Percentiles rank a stretch among this genome's conserved stretches.
Conservation (phyloP, 2,888 invertebrate genomes). For the Clepsis dumicolana region DNA sequence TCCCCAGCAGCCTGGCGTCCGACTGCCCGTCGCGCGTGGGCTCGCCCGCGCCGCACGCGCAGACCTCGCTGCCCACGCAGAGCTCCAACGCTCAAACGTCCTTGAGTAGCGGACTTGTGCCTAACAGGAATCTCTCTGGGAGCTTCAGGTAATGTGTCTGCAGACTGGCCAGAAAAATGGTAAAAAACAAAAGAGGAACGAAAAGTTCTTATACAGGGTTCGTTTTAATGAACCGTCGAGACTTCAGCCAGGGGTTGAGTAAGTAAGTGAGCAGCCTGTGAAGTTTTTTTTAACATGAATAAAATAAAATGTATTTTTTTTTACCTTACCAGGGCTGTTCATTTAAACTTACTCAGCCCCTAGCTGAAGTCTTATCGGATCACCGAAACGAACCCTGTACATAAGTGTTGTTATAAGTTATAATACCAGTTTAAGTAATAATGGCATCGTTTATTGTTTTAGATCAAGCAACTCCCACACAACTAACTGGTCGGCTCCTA, state of each 20-base stretch:
- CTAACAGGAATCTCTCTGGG: slow-evolving; percentile 86
- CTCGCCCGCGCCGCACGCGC: slow-evolving; percentile 85
- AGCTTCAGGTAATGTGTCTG: slow-evolving; percentile 85
- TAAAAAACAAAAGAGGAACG: no score
- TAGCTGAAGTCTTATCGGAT: no score
- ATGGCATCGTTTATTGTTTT: slow-evolving; percentile 43
- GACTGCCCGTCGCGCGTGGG: slow-evolving; percentile 87
- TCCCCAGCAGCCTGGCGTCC: slow-evolving; percentile 79
- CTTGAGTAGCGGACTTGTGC: slow-evolving; percentile 82
- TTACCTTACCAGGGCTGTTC: no score
- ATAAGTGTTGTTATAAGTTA: no score
- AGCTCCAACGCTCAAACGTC: slow-evolving; percentile 79
- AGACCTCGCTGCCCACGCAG: slow-evolving; percentile 76
- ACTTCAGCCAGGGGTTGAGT: no score
- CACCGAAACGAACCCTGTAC: no score
- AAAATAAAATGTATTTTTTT: not conserved
- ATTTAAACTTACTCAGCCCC: no score
- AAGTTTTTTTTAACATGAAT: not conserved
- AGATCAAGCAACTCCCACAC: slow-evolving; percentile 82
- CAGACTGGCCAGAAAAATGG: not conserved
- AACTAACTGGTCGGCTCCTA: slow-evolving; percentile 82
- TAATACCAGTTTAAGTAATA: not conserved
- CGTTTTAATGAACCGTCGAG: no score
- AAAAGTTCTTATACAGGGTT: no score
- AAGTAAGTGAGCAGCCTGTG: no score